Evolutionary conservation across 1,140 invertebrate species (phyloP).

Genomic region (Diorhabda carinulata): DNA sequence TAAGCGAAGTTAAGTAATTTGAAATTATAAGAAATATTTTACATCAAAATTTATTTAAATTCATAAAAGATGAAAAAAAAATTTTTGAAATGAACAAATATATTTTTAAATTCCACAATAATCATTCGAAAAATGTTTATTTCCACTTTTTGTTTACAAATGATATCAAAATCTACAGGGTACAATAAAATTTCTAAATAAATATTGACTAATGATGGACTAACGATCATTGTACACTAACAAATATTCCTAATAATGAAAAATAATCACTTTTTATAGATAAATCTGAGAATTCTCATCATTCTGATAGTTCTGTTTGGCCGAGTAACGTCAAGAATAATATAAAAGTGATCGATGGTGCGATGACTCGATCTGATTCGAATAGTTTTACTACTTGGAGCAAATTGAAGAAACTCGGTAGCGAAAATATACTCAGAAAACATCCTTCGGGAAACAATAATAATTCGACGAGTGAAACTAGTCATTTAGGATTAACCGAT

Average conservation of each 20-base stretch:
- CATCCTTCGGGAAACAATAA: slow-evolving; percentile 79
- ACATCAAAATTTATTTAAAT: too few species aligned
- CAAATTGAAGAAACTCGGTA: slow-evolving; percentile 64
- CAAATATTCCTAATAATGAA: neutral
- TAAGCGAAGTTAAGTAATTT: too few species aligned
- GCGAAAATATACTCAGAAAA: slow-evolving; percentile 51
- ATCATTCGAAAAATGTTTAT: too few species aligned
- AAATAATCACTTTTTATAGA: slow-evolving; percentile 26
- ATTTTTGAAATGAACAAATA: too few species aligned
- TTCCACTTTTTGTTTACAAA: too few species aligned
- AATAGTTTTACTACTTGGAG: slow-evolving; percentile 78
- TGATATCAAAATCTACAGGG: too few species aligned
- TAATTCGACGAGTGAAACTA: slow-evolving; percentile 49
- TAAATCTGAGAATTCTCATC: slow-evolving; percentile 39
- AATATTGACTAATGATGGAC: too few species aligned
- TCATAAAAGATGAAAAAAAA: too few species aligned
- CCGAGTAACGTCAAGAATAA: slow-evolving; percentile 21
- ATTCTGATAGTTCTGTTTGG: slow-evolving; percentile 33
- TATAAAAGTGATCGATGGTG: slow-evolving; percentile 54
- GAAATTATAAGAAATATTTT: too few species aligned
- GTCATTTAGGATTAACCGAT: slow-evolving; percentile 49
- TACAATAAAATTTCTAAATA: too few species aligned
- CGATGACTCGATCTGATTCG: slow-evolving; percentile 79
- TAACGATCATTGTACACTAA: neutral
- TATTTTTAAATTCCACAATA: too few species aligned